phyloP scores from a whole-genome alignment of 2,888 invertebrate species.

The Tenthredo amoena region DNA sequence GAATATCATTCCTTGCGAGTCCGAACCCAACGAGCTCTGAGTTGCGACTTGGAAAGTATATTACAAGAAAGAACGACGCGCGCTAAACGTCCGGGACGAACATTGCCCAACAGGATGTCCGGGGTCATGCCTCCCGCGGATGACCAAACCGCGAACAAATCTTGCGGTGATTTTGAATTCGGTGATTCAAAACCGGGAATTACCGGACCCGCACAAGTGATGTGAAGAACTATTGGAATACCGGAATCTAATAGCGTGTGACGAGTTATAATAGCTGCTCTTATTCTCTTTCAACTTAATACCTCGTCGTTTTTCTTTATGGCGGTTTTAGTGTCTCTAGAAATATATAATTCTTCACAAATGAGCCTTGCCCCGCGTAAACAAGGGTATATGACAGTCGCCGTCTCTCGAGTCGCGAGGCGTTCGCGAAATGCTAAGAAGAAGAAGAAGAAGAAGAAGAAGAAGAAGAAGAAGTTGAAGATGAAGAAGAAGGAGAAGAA shows the following conservation, averaged over 20 bases:
- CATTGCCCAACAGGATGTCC: conserved; percentile 52
- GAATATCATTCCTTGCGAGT: conserved; percentile 41
- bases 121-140: conserved; percentile 51
- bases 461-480: background rate
- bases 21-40: background rate
- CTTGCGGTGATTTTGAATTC: conserved; percentile 31
- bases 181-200: conserved; percentile 33
- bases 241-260: background rate
- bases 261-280: background rate
- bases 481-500: background rate
- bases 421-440: conserved; percentile 41
- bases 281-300: background rate
- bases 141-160: conserved; percentile 18
- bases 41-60: conserved; percentile 39
- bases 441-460: background rate
- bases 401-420: conserved; percentile 20
- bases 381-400: conserved; percentile 50
- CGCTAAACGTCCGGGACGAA: conserved; percentile 29
- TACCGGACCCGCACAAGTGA: background rate
- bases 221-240: background rate
- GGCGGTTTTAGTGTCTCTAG: background rate
- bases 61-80: conserved; percentile 28
- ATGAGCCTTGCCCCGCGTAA: conserved; percentile 49
- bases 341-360: conserved; percentile 24
- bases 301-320: background rate